Base-by-base conservation (phyloP, 2,797 vertebrate species). In the Euphonia xanthogaster region DNA sequence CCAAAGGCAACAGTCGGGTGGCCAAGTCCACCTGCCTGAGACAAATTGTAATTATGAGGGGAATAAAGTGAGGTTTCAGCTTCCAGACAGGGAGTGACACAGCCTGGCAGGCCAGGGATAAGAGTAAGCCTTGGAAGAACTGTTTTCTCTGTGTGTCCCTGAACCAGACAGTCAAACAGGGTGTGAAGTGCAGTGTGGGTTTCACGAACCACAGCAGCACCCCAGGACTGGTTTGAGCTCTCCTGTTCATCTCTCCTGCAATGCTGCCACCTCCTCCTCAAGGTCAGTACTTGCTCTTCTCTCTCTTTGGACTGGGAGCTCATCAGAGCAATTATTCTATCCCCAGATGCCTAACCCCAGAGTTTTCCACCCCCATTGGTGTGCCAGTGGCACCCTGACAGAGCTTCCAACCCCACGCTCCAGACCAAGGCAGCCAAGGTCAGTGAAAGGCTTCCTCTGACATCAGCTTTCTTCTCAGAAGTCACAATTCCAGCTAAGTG, bases 241-340 rank as follows among this genome's bases (percentile, higher is more conserved):
- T 48, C 25, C 63, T 44, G 16, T 1, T 54, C 60, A 8, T 21
- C 76, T 5, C 7, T 5, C 55, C 66, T 40, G 37, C 10, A 31
- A 5, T 13, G 31, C 67, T 87, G 25, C 33, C 28, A 2, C 70
- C 37, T 44, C 33, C 23, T 72, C 37, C 57, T 24, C 83, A 1
- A 27, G 44, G 11, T 15, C 58, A 31, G 0, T 0, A 1, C 18
- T 7, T 27, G 31, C 22, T 42, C 60, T 51, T 28, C 31, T 30
- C 58, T 61, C 54, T 66, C 1, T 33, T 67, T 9, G 48, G 39
- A 3, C 31, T 39, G 11, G 20, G 30, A 78, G 12, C 9, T 35
- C 61, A 31, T 7, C 35, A 63, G 1, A 42, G n/a, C n/a, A 35
- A 14, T 28, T 8, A 3, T 23, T 20, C 9, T 27, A 2, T 12